Evolutionary conservation across 2,888 invertebrate genomes (phyloP).

Genomic region (Eremobia ochroleuca): DNA sequence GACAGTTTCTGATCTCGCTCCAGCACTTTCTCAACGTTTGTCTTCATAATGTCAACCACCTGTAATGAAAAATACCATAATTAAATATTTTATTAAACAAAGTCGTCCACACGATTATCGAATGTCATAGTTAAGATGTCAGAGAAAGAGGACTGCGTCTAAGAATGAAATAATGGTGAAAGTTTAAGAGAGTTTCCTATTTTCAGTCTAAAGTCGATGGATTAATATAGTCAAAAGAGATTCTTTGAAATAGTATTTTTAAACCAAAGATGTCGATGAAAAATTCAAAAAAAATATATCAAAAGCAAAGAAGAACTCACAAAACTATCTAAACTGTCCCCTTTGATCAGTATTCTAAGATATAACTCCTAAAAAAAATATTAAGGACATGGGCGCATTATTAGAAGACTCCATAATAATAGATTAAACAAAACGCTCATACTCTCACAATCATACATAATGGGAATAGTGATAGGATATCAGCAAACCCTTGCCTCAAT

Average conservation of each 20-base stretch:
- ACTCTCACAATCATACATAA: constrained; percentile 45
- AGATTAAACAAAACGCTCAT: constrained; percentile 1
- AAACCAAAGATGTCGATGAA: neutral
- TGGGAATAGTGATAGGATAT: constrained; percentile 48
- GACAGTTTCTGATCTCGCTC: constrained; percentile 99
- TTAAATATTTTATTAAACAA: neutral
- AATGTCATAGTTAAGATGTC: neutral
- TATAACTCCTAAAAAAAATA: neutral
- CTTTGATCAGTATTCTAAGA: neutral
- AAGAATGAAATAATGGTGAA: neutral
- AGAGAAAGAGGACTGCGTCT: neutral
- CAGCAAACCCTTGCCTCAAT: constrained; percentile 59
- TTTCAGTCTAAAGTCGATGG: neutral
- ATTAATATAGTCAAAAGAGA: neutral
- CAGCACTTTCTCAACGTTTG: constrained; percentile 98
- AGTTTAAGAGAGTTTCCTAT: neutral
- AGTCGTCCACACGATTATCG: neutral
- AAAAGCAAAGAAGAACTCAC: neutral
- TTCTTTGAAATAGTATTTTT: neutral
- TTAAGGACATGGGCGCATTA: constrained; percentile 1
- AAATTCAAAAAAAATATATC: neutral
- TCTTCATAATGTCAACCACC: constrained; percentile 98
- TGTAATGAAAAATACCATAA: constrained; percentile 75
- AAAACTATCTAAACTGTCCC: neutral
- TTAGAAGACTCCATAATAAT: constrained; percentile 5